Evolutionary conservation across 2,113 vertebrate species (phyloP), one percentile per base, ranked within the genome.

Genomic region (Indicator indicator): DNA sequence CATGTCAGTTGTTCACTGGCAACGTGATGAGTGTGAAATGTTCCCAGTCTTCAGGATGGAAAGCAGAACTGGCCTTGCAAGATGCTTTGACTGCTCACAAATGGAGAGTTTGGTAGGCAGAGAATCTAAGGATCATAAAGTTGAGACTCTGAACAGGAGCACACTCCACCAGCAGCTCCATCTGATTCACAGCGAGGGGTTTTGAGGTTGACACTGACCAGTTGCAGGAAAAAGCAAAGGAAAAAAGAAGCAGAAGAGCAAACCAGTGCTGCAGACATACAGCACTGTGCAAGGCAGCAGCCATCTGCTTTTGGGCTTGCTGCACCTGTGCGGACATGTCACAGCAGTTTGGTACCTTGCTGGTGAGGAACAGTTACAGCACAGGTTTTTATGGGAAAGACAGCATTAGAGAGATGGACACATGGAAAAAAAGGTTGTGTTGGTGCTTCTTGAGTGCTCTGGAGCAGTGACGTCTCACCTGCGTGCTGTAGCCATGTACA

Each of bases 401-500:
- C 16, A 73, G 8, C 13, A 6, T 38, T 55, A 33, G 16, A 44
- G 33, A 62, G 56, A 36, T 52, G 33, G 9, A 21, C 28, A 14
- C 1, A 1, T 10, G 19, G 23, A 4, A 36, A 36, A 48, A 38
- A 46, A 65, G 6, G 5, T 26, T 8, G 3, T 62, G 17, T 26
- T 71, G 48, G 11, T 76, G 10, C 48, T 80, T 71, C 56, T 77
- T 1, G 11, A 62, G 9, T 8, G 12, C 24, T 19, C 23, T 48
- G 42, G 23, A 83, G 68, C 65, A 71, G 28, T 0, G 0, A 24
- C 38, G 67, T 59, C 28, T 27, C 9, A 3, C 27, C 32, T 83
- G 46, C 16, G 33, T 30, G 16, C 32, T 40, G 12, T 58, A 56
- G 17, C 28, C 2, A 0, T 24, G 16, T 56, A 16, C 0, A 1